phyloP scores from a whole-genome alignment of 2,797 vertebrate genomes.

The Botia almorhae region DNA sequence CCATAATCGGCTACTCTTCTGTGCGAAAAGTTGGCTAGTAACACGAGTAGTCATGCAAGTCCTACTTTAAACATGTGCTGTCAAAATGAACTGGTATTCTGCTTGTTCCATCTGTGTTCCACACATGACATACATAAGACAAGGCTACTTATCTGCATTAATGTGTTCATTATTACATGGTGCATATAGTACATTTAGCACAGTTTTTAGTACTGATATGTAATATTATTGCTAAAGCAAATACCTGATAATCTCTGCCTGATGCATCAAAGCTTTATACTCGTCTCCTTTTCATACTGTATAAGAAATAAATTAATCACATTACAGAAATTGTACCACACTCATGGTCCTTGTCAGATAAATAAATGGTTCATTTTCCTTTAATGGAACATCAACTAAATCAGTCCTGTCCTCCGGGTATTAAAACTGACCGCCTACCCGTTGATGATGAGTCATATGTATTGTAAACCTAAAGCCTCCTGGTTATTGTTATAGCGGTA shows the following conservation, averaged over 20 bases:
- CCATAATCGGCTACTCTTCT: too few relatives aligned
- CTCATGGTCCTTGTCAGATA: not conserved
- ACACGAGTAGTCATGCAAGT: too few relatives aligned
- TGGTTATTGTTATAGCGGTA: slow-evolving; percentile 47
- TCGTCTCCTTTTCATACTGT: not conserved
- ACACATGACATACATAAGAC: too few relatives aligned
- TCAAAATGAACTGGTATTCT: too few relatives aligned
- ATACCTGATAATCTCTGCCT: not conserved
- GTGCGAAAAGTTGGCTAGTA: too few relatives aligned
- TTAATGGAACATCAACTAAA: slow-evolving; percentile 30
- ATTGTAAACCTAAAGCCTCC: slow-evolving; percentile 56
- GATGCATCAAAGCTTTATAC: not conserved
- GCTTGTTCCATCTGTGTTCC: too few relatives aligned
- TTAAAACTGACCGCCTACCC: slow-evolving; percentile 49
- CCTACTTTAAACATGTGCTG: too few relatives aligned
- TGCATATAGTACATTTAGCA: too few relatives aligned
- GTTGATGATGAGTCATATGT: slow-evolving; percentile 60
- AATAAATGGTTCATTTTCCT: slow-evolving; percentile 18
- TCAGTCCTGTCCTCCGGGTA: slow-evolving; percentile 36
- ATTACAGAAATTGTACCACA: not conserved
- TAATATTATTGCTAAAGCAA: not conserved
- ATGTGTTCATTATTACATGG: too few relatives aligned
- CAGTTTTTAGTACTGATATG: too few relatives aligned
- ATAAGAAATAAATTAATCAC: not conserved
- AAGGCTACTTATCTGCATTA: too few relatives aligned